A percentile compares a stretch with the other conserved stretches of the same genome.
These are phyloP conservation scores for Emberiza fucata DNA, from an alignment of 2,113 vertebrate species.

Conservation along the genomic window DNA sequence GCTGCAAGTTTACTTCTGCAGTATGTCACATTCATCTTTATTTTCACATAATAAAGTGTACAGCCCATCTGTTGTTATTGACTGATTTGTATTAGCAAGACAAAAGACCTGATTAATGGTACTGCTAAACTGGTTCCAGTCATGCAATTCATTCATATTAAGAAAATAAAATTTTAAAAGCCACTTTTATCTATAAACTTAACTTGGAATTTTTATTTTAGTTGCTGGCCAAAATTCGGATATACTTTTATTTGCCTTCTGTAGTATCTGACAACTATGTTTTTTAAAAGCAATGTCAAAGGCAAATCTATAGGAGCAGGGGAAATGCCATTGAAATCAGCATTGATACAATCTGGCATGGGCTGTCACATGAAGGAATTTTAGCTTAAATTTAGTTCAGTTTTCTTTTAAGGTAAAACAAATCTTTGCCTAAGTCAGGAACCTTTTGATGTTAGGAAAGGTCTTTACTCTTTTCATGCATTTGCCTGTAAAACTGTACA, in stretches of 20 bases:
- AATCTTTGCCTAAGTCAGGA: not conserved
- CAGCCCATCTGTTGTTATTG: conserved; percentile 37
- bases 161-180: conserved; percentile 16
- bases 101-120: conserved; percentile 46
- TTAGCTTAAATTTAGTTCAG: not conserved
- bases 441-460: not conserved
- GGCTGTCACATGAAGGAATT: not conserved
- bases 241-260: not conserved
- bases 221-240: not conserved
- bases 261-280: not conserved
- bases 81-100: conserved; percentile 27
- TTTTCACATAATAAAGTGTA: conserved; percentile 52
- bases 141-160: conserved; percentile 36
- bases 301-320: not conserved
- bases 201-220: conserved; percentile 1
- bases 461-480: not conserved
- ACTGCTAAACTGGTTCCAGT: conserved; percentile 12
- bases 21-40: conserved; percentile 45
- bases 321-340: not conserved
- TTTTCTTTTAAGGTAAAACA: not conserved
- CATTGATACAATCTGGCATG: not conserved
- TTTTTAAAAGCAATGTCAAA: not conserved
- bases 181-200: conserved; percentile 16
- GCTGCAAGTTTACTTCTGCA: conserved; percentile 29
- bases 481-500: not conserved